A percentile compares a stretch with the other conserved stretches of the same genome.
Evolutionary conservation across 2,888 invertebrate species (phyloP).

Genomic region (Aethes cnicana): DNA sequence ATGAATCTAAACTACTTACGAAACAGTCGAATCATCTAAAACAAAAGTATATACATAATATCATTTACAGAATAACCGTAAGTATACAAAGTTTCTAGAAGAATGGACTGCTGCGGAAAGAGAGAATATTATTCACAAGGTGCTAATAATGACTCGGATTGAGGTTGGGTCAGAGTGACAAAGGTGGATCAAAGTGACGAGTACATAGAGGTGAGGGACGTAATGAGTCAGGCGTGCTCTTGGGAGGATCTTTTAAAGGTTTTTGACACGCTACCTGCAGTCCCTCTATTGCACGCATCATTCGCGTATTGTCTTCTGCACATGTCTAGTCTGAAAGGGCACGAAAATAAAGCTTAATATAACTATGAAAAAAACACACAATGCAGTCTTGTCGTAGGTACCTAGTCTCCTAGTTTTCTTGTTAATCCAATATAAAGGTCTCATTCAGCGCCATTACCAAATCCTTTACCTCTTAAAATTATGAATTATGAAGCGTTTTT

Average conservation of each 20-base stretch:
- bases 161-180: constrained; percentile 43
- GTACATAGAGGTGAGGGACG: constrained; percentile 46
- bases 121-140: constrained; percentile 79
- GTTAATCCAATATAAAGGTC: constrained; percentile 24
- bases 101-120: constrained; percentile 58
- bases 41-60: constrained; percentile 33
- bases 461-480: constrained; percentile 75
- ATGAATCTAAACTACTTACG: constrained; percentile 32
- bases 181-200: constrained; percentile 51
- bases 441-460: constrained; percentile 81
- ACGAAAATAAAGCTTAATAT: constrained; percentile 81
- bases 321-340: constrained; percentile 97
- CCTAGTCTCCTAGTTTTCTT: constrained; percentile 22
- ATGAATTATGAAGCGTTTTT: constrained; percentile 72
- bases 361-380: constrained; percentile 36
- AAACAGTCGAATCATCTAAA: constrained; percentile 30
- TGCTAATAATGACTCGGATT: constrained; percentile 72
- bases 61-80: constrained; percentile 30
- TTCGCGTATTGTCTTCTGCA: constrained; percentile 97
- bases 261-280: constrained; percentile 91
- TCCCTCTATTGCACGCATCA: constrained; percentile 98
- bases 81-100: constrained; percentile 47
- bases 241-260: constrained; percentile 51
- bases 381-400: constrained; percentile 15
- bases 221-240: constrained; percentile 69